phyloP scores from a whole-genome alignment of 2,888 invertebrate genomes.

The Ectemnius continuus region DNA sequence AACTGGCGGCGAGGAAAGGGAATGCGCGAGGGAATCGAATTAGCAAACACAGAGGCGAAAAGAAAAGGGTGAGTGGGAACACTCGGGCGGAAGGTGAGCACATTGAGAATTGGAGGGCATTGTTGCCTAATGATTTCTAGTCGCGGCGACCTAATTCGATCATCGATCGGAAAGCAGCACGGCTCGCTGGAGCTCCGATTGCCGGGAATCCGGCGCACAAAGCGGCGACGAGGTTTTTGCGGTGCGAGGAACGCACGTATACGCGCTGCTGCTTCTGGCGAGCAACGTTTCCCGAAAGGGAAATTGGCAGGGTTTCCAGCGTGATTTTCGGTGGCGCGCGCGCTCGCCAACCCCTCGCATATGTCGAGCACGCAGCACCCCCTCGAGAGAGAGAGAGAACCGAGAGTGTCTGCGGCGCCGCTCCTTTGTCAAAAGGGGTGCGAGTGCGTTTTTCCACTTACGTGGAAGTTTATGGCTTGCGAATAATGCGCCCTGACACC shows the following conservation, averaged over 20 bases:
- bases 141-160: slow-evolving; percentile 34
- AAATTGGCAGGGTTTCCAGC: slow-evolving; percentile 33
- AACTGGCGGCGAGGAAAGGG: too few relatives aligned
- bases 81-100: slow-evolving; percentile 7
- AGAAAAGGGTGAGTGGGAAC: slow-evolving; percentile 22
- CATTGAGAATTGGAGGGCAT: slow-evolving; percentile 33
- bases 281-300: slow-evolving; percentile 7
- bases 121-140: slow-evolving; percentile 43
- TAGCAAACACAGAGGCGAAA: slow-evolving; percentile 18
- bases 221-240: slow-evolving; percentile 32
- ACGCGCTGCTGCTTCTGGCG: slow-evolving; percentile 24
- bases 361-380: slow-evolving; percentile 37
- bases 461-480: slow-evolving; percentile 42
- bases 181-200: slow-evolving; percentile 24
- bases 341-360: slow-evolving; percentile 19
- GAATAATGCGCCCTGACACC: slow-evolving; percentile 33
- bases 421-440: slow-evolving; percentile 42
- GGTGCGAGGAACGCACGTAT: background rate
- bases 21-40: slow-evolving; percentile 8
- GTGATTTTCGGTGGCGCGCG: background rate
- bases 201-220: slow-evolving; percentile 20
- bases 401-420: too few relatives aligned
- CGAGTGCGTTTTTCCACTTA: slow-evolving; percentile 47
- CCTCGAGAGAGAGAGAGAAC: slow-evolving; percentile 18
- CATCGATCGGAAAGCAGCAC: slow-evolving; percentile 40